A percentile compares a stretch with the other conserved stretches of the same genome.
Conservation (phyloP, 2,113 vertebrate genomes). For the Hypomesus transpacificus region DNA sequence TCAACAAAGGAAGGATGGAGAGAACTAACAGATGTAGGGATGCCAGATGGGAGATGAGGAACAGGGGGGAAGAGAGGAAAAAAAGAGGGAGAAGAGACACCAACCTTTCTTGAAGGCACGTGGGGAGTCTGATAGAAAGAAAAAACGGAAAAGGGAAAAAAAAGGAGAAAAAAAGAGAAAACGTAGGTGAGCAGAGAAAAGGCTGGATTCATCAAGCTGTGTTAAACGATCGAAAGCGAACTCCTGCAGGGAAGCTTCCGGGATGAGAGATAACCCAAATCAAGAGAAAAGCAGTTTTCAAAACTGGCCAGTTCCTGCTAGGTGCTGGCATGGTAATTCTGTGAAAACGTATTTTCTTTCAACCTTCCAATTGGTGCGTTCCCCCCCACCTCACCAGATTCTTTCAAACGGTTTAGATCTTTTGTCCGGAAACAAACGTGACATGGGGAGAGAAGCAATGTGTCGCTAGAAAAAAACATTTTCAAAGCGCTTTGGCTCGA, state of each 20-base stretch:
- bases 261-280: constrained; percentile 41
- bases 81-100: constrained; percentile 75
- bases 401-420: constrained; percentile 37
- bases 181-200: constrained; percentile 65
- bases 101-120: constrained; percentile 99
- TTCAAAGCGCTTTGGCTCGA: constrained; percentile 32
- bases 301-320: constrained; percentile 39
- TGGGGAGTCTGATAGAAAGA: constrained; percentile 89
- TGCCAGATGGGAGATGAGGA: constrained; percentile 9
- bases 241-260: constrained; percentile 45
- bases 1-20: constrained; percentile 22
- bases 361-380: constrained; percentile 27
- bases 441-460: constrained; percentile 11
- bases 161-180: constrained; percentile 53
- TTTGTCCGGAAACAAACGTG: constrained; percentile 46
- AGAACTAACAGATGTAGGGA: neutral
- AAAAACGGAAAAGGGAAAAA: constrained; percentile 70
- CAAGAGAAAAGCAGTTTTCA: constrained; percentile 36
- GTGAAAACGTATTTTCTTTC: constrained; percentile 11
- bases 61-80: constrained; percentile 43
- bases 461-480: constrained; percentile 8
- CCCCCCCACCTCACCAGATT: constrained; percentile 26
- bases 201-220: constrained; percentile 67
- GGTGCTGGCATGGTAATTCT: constrained; percentile 36
- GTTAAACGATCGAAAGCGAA: constrained; percentile 57